Evolutionary conservation across 2,888 invertebrate species (phyloP), one percentile per base, ranked within the genome.

Genomic region (Fragum whitleyi): DNA sequence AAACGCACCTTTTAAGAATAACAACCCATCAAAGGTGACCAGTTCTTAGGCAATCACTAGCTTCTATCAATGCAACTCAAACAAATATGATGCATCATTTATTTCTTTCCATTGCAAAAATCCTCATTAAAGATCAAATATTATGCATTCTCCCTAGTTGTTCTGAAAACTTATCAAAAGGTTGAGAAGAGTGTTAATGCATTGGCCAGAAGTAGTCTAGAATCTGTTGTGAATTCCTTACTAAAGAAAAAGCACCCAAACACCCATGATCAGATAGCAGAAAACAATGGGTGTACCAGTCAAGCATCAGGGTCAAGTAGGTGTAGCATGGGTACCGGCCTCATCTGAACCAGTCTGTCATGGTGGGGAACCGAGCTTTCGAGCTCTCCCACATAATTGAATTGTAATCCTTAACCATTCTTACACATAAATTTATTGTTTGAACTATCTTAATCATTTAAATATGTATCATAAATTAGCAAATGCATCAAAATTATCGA

Each of bases 201-300:
- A 65, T 65, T 26, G 65, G 9, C 14, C 65, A 65, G 65, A 65
- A 65, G 42, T 26, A 29, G 42, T 21, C 65, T 42, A 57, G 65
- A 23, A 57, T 42, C 65, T 39, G 39, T 23, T n/a, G 32, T 73
- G 73, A 65, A 59, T 73, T 73, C 65, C 73, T 47, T 73, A 73
- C 21, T 42, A 61, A 62, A 68, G 47, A 77, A 71, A 57, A 81
- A 78, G 81, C 78, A 81, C 81, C 78, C 39, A 78, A 61, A 57
- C 71, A 53, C 74, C 81, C 65, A 59, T 28, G 75, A 75, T 75
- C 68, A 59, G 71, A 53, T 81, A 57, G 68, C 75, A 68, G 42
- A 65, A 61, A 73, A 81, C 75, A 78, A 81, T 81, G 73, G 70
- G 80, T 61, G 72, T 75, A 72, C 73, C 81, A 78, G 81, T 81